Evolutionary conservation across 2,113 vertebrate species (phyloP), one percentile per base, ranked within the genome.

Genomic region (Opisthocomus hoazin): DNA sequence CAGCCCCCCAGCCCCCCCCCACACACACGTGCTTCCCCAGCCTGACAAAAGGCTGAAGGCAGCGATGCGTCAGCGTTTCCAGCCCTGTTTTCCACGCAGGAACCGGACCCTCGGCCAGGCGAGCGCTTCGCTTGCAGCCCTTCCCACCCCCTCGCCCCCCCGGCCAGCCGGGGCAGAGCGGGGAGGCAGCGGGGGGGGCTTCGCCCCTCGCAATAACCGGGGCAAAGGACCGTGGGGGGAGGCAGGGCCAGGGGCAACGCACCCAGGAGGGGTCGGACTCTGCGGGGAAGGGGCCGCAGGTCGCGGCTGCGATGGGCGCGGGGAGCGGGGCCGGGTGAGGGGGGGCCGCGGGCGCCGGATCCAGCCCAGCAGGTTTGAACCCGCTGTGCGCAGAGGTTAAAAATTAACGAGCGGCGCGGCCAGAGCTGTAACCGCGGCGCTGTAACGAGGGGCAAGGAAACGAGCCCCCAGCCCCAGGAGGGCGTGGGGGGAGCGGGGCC

Each of bases 381-480:
- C 53, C 0, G 0, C 39, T 82, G 63, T 15, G 81, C 65, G 7
- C 37, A 58, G 81, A 78, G 84, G 94, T 96, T 96, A 95, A 96
- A 97, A 82, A 94, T 96, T 96, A 96, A 95, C 92, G 82, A 87
- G 57, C n/a, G 19, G 74, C 70, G 48, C 26, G 7, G 77, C n/a
- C 15, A 0, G 81, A 91, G 87, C 50, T 1, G 5, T 87, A 90
- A 95, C 93, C 95, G 86, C 69, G 0, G 68, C 58, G 84, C 22
- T 87, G 57, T 69, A 87, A 92, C 2, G 54, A 85, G 68, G 74
- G 64, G 76, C 1, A 27, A 91, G 89, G 87, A 93, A 95, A 95
- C 95, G 97, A 98, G 98, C 97, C 97, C 95, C 61, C 63, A 41
- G 60, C 70, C 53, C 65, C 34, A 46, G 39, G 39, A 32, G 34